Conservation (phyloP, 2,797 vertebrate species). For the Austrolebias charrua region DNA sequence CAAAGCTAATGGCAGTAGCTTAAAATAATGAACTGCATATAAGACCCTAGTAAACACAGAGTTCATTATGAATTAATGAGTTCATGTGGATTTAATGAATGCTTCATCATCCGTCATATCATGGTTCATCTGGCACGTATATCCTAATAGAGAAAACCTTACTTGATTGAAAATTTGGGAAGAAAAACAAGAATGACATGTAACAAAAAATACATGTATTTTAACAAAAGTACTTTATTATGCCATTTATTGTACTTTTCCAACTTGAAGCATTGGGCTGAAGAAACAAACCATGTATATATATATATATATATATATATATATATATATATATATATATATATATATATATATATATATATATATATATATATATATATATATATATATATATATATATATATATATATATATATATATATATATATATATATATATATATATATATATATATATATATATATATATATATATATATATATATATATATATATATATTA, state of each 20-base stretch:
- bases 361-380: too few relatives aligned
- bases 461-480: too few relatives aligned
- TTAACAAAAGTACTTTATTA: background rate
- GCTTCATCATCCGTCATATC: conserved; percentile 46
- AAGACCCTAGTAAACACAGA: conserved; percentile 56
- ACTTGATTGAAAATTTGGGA: conserved; percentile 7
- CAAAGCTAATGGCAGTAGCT: conserved; percentile 63
- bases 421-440: too few relatives aligned
- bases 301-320: too few relatives aligned
- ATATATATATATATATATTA: too few relatives aligned
- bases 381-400: too few relatives aligned
- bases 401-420: too few relatives aligned
- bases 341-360: too few relatives aligned
- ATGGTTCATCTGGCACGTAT: conserved; percentile 40
- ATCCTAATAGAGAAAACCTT: conserved; percentile 38
- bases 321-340: too few relatives aligned
- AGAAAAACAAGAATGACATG: conserved; percentile 4
- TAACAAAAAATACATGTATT: background rate
- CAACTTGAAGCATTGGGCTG: background rate
- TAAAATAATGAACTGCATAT: conserved; percentile 66
- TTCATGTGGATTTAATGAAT: conserved; percentile 61
- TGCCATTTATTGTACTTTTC: background rate
- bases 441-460: too few relatives aligned
- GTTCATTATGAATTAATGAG: conserved; percentile 60
- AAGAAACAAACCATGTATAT: background rate